phyloP scores from a whole-genome alignment of 2,888 invertebrate species.

The Caenorhabditis doughertyi region DNA sequence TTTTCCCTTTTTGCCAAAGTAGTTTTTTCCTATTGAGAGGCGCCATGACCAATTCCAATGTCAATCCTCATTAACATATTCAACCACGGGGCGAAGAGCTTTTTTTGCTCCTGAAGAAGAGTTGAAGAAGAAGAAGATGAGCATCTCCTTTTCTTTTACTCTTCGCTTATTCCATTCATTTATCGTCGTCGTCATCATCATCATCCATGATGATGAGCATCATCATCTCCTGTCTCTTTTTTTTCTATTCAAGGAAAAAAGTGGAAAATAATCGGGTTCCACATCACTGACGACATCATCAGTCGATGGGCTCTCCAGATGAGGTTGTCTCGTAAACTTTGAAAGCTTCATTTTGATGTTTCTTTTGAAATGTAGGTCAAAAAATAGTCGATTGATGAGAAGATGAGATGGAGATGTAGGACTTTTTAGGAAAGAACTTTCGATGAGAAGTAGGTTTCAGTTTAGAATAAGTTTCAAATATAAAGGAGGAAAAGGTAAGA shows the following conservation, averaged over 20 bases:
- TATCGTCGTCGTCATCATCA: conserved; percentile 55
- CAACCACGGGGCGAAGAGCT: conserved; percentile 52
- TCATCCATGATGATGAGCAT: conserved; percentile 35
- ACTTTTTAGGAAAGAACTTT: not conserved
- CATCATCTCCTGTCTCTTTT: conserved; percentile 25
- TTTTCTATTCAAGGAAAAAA: conserved; percentile 11
- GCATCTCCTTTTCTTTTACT: not conserved
- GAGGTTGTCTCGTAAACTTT: conserved; percentile 37
- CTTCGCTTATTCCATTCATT: conserved; percentile 32
- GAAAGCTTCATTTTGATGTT: conserved; percentile 38
- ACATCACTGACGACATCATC: conserved; percentile 52
- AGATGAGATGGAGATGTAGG: not conserved
- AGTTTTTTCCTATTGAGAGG: conserved; percentile 6
- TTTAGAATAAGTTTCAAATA: not conserved
- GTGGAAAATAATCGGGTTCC: conserved; percentile 51
- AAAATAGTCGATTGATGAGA: conserved; percentile 7
- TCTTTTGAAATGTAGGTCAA: conserved; percentile 32
- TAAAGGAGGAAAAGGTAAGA: not conserved
- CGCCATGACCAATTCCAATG: conserved; percentile 45
- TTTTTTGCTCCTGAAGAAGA: conserved; percentile 33
- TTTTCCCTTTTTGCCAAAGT: conserved; percentile 17
- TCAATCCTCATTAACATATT: conserved; percentile 62
- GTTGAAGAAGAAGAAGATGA: not conserved
- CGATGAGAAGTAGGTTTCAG: not conserved
- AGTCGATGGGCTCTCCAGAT: conserved; percentile 19